phyloP scores from a whole-genome alignment of 2,888 invertebrate genomes.

The Philopedon plagiatum region DNA sequence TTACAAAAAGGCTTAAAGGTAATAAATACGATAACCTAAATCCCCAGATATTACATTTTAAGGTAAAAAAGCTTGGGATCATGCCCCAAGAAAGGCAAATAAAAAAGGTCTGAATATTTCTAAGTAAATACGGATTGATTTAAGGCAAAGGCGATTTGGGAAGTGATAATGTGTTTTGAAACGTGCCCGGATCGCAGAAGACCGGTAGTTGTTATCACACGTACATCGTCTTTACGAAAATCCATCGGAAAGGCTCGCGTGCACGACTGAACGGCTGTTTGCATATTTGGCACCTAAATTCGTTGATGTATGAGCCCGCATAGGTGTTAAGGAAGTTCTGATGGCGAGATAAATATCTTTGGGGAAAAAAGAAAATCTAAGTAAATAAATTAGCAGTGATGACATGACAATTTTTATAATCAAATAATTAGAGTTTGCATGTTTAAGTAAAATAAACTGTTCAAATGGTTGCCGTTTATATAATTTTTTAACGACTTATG shows the following conservation, averaged over 20 bases:
- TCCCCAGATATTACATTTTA: not conserved
- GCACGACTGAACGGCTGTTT: slow-evolving; percentile 64
- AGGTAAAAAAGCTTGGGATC: slow-evolving; percentile 54
- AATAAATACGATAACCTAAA: not conserved
- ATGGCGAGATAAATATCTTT: not conserved
- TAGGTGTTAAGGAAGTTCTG: slow-evolving; percentile 17
- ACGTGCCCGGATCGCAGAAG: slow-evolving; percentile 57
- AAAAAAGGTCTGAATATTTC: slow-evolving; percentile 26
- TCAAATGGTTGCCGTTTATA: no score
- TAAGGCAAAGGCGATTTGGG: slow-evolving; percentile 47
- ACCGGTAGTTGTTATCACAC: slow-evolving; percentile 67
- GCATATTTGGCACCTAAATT: slow-evolving; percentile 60
- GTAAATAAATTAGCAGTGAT: not conserved
- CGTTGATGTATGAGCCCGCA: slow-evolving; percentile 36
- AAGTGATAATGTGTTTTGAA: slow-evolving; percentile 56
- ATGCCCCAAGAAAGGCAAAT: slow-evolving; percentile 22
- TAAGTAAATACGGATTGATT: slow-evolving; percentile 32
- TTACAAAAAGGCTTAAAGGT: not conserved
- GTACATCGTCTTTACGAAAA: slow-evolving; percentile 68
- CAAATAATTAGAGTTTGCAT: no score
- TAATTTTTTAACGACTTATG: no score
- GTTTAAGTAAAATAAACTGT: no score
- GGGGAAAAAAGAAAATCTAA: not conserved
- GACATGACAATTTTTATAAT: no score
- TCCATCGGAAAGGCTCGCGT: slow-evolving; percentile 65